These are phyloP conservation scores for Aleiodes testaceus DNA, from an alignment of 2,888 invertebrate genomes.

Conservation along the genomic window DNA sequence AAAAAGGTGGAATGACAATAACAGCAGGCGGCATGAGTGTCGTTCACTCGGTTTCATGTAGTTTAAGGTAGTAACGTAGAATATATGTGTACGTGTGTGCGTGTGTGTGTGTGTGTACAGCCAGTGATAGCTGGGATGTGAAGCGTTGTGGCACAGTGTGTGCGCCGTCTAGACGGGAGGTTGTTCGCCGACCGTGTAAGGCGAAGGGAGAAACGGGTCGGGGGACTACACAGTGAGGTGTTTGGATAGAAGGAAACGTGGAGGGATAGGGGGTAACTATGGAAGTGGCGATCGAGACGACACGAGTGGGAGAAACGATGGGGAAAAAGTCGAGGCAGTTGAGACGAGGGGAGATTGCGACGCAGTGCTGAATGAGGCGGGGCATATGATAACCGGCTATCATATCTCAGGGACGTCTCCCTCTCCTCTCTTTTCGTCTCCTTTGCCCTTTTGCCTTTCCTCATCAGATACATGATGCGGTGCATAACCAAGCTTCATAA, in stretches of 20 bases:
- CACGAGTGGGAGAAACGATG: constrained; percentile 41
- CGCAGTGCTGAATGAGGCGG: constrained; percentile 53
- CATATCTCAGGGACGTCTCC: constrained; percentile 65
- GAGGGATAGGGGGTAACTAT: constrained; percentile 35
- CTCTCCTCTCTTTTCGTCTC: constrained; percentile 38
- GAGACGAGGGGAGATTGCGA: constrained; percentile 43
- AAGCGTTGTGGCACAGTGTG: constrained; percentile 53
- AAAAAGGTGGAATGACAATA: constrained; percentile 14
- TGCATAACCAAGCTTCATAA: constrained; percentile 30
- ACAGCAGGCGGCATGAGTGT: constrained; percentile 20
- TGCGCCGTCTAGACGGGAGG: constrained; percentile 69
- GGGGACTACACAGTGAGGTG: constrained; percentile 50
- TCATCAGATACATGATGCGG: constrained; percentile 14
- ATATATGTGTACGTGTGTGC: not conserved
- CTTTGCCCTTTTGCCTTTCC: constrained; percentile 14
- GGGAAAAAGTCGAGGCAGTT: constrained; percentile 42
- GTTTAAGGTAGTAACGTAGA: not conserved
- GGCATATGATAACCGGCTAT: constrained; percentile 67
- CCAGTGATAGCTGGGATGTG: constrained; percentile 27
- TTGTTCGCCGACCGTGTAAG: constrained; percentile 58
- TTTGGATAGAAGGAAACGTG: constrained; percentile 31
- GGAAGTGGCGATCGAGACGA: constrained; percentile 50
- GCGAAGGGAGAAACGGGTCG: constrained; percentile 48
- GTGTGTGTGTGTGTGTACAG: constrained; percentile 4
- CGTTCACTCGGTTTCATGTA: not conserved